These are phyloP conservation scores for Drosophila littoralis DNA, from an alignment of 1,140 invertebrate genomes.

Conservation along the genomic window DNA sequence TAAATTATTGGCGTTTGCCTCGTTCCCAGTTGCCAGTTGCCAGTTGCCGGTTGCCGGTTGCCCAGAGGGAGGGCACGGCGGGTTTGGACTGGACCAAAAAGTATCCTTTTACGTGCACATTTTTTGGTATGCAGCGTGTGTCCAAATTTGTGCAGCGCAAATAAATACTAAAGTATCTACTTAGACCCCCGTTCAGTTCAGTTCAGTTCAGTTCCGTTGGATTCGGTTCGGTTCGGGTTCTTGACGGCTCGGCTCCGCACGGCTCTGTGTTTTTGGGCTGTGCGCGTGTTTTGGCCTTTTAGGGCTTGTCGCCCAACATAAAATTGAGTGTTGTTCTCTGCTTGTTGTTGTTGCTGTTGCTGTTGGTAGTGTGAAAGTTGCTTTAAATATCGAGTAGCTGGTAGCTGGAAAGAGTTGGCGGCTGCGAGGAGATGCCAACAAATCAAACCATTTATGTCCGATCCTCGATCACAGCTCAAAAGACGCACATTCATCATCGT, in stretches of 20 bases:
- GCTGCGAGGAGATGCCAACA: conserved; percentile 50
- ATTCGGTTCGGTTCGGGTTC: conserved; percentile 3
- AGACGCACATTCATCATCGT: conserved; percentile 77
- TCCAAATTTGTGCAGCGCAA: conserved; percentile 76
- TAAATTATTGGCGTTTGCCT: conserved; percentile 79
- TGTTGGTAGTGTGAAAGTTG: conserved; percentile 75
- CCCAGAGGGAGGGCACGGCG: background rate
- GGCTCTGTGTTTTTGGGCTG: background rate
- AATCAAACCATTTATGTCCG: conserved; percentile 81
- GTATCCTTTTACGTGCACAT: conserved; percentile 76
- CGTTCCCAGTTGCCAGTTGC: conserved; percentile 35
- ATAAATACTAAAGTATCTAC: conserved; percentile 63
- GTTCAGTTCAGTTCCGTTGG: conserved; percentile 11
- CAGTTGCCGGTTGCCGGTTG: conserved; percentile 50
- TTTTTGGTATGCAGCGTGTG: conserved; percentile 76
- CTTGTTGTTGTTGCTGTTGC: conserved; percentile 6
- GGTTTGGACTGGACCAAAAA: conserved; percentile 50
- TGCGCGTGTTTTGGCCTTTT: conserved; percentile 78
- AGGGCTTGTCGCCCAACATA: conserved; percentile 70
- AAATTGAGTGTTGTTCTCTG: conserved; percentile 57
- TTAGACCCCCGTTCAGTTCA: conserved; percentile 6
- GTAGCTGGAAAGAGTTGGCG: background rate
- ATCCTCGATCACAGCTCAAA: conserved; percentile 42
- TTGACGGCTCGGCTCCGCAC: conserved; percentile 26
- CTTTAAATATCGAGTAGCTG: conserved; percentile 68